phyloP scores from a whole-genome alignment of 2,797 vertebrate species.

The Smutsia temminckii region DNA sequence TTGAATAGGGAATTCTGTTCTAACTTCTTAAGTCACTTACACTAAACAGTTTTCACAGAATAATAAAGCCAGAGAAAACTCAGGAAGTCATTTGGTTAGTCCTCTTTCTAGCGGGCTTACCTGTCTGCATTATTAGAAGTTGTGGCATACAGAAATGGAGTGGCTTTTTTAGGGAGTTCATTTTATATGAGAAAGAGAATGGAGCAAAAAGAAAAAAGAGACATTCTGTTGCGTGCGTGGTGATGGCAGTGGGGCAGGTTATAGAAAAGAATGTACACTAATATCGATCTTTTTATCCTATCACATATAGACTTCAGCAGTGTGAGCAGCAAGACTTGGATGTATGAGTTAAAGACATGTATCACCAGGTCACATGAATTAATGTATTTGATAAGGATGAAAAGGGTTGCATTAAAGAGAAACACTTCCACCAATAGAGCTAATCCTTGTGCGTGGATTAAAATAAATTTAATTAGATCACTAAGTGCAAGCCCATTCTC shows the following conservation, averaged over 20 bases:
- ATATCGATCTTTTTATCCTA: not conserved
- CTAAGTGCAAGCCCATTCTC: not conserved
- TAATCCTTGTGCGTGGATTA: not conserved
- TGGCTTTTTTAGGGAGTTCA: not conserved
- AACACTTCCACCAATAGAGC: not conserved
- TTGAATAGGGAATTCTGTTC: not conserved
- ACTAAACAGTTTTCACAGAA: constrained; percentile 11
- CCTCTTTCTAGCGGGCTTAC: not conserved
- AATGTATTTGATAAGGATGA: not conserved
- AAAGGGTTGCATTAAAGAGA: not conserved
- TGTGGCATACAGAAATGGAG: not conserved
- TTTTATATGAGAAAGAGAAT: not conserved
- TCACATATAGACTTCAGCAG: not conserved
- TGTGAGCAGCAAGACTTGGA: not conserved
- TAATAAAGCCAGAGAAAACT: not conserved
- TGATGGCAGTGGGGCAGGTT: not conserved
- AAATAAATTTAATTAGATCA: constrained; percentile 2
- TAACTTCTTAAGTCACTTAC: constrained; percentile 13
- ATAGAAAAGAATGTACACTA: not conserved
- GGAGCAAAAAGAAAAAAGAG: not conserved
- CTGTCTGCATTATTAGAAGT: not conserved
- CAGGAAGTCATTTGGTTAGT: not conserved
- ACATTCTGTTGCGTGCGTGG: not conserved
- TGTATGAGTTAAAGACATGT: too few species aligned
- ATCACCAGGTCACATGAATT: not conserved